Evolutionary conservation across 2,113 vertebrate species (phyloP).

Genomic region (Muntiacus muntjak): DNA sequence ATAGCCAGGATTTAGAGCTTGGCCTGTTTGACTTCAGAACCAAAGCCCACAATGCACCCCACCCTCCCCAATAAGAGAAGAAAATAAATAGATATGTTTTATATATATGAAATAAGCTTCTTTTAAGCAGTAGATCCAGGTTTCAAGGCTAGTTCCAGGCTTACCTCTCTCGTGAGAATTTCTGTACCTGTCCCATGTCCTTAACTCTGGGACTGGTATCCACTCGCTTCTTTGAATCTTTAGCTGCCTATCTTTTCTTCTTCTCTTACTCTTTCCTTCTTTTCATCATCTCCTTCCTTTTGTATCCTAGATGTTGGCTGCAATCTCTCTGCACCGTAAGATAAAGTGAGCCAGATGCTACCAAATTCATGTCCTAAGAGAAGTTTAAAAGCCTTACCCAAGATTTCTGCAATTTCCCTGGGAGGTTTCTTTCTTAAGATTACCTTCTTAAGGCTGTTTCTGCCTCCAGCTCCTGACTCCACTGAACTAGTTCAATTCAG

Average conservation of each 20-base stretch:
- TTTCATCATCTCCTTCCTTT: background rate
- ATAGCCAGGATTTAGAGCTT: background rate
- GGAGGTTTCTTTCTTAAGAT: background rate
- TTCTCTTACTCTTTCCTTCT: background rate
- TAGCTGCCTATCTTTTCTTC: background rate
- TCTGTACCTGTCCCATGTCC: background rate
- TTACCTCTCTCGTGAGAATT: background rate
- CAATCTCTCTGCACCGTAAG: background rate
- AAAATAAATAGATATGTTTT: background rate
- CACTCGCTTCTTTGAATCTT: background rate
- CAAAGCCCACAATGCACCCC: background rate
- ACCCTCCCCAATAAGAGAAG: background rate
- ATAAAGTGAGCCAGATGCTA: background rate
- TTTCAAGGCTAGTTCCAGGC: background rate
- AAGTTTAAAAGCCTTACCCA: background rate
- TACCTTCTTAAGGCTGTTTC: background rate
- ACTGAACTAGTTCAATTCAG: background rate
- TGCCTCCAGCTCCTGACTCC: background rate
- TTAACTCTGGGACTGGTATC: background rate
- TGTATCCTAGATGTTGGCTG: background rate
- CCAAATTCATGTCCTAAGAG: background rate
- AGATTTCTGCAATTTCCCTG: background rate
- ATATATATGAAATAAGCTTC: background rate
- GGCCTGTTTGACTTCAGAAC: background rate
- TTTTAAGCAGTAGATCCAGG: background rate